These are phyloP conservation scores for Cochlearius cochlearius DNA, from an alignment of 2,113 vertebrate species.

Conservation along the genomic window DNA sequence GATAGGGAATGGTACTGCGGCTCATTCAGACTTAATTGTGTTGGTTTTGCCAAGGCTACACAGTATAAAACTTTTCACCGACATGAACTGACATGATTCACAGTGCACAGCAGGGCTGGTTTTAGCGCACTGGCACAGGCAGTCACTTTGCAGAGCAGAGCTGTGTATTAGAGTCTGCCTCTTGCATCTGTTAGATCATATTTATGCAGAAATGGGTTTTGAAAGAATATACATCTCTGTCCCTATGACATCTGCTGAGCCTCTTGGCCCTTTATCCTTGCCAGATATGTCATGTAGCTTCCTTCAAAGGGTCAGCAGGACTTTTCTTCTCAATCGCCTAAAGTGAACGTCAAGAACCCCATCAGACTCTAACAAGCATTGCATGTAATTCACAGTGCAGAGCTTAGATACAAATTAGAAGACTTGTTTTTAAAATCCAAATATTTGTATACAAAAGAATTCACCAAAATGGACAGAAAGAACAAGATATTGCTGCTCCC, in stretches of 20 bases:
- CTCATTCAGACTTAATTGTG: slow-evolving; percentile 16
- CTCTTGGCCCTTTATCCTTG: background rate
- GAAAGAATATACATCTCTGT: background rate
- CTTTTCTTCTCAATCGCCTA: background rate
- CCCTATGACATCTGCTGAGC: background rate
- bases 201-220: slow-evolving; percentile 10
- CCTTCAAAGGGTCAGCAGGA: background rate
- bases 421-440: background rate
- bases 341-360: background rate
- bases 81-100: slow-evolving; percentile 15
- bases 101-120: background rate
- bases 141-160: background rate
- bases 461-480: background rate
- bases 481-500: background rate
- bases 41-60: slow-evolving; percentile 24
- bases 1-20: background rate
- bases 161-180: background rate
- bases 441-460: background rate
- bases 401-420: background rate
- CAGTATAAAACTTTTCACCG: background rate
- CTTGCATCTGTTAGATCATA: background rate
- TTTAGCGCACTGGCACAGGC: background rate
- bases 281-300: background rate
- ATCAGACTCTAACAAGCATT: background rate
- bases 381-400: background rate